Evolutionary conservation across 92 coral and sea anemone species (phyloP).

Genomic region (Palythoa grandis): DNA sequence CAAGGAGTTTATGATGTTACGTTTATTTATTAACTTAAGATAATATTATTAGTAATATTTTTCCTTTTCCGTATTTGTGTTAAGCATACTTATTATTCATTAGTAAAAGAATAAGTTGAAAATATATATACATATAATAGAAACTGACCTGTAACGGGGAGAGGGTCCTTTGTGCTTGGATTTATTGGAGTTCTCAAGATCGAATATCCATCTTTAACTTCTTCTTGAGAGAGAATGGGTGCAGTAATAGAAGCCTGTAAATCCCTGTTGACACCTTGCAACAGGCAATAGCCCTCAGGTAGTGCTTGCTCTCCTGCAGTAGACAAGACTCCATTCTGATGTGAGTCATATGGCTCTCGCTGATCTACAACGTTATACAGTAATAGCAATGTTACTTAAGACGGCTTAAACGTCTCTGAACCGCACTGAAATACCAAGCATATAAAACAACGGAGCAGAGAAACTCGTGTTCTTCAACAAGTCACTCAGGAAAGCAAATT

Average conservation of each 20-base stretch:
- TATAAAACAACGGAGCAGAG: too few relatives aligned
- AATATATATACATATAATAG: background rate
- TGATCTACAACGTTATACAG: background rate
- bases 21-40: too few relatives aligned
- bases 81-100: too few relatives aligned
- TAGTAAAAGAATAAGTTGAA: too few relatives aligned
- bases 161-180: conserved; percentile 30
- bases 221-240: conserved; percentile 53
- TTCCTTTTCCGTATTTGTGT: too few relatives aligned
- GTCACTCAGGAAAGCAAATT: too few relatives aligned
- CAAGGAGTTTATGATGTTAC: too few relatives aligned
- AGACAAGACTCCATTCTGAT: conserved; percentile 4
- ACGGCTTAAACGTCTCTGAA: background rate
- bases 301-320: background rate
- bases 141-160: conserved; percentile 24
- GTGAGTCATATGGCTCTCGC: background rate
- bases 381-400: too few relatives aligned
- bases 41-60: too few relatives aligned
- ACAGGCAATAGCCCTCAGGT: conserved; percentile 56
- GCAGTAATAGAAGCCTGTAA: conserved; percentile 32
- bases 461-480: too few relatives aligned
- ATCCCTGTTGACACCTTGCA: conserved; percentile 50
- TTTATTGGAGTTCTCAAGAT: conserved; percentile 68
- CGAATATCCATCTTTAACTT: conserved; percentile 69
- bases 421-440: too few relatives aligned